phyloP scores from a whole-genome alignment of 2,113 vertebrate genomes.

The Podiceps cristatus region DNA sequence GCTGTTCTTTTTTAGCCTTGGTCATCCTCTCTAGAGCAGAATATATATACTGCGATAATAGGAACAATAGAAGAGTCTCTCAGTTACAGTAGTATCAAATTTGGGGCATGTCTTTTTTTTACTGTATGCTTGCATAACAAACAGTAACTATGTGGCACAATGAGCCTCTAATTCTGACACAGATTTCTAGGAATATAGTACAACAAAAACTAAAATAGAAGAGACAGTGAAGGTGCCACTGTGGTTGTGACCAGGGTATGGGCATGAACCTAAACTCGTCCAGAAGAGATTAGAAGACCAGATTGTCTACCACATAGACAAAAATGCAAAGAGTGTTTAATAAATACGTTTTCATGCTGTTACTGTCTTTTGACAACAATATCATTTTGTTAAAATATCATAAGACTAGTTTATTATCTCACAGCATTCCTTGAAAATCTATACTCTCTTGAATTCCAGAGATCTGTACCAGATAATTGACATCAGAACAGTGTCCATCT shows the following conservation, averaged over 20 bases:
- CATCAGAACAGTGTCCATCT: background rate
- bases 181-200: background rate
- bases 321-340: conserved; percentile 67
- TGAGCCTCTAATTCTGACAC: background rate
- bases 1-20: background rate
- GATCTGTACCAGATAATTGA: background rate
- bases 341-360: conserved; percentile 69
- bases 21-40: background rate
- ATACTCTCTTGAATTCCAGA: background rate
- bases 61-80: background rate
- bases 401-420: conserved; percentile 19
- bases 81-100: background rate
- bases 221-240: background rate
- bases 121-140: background rate
- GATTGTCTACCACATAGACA: conserved; percentile 38
- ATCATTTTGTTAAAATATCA: background rate
- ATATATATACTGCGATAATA: background rate
- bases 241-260: background rate
- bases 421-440: conserved; percentile 19
- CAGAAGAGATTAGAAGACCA: conserved; percentile 29
- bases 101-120: background rate
- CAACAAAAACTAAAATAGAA: background rate
- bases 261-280: background rate
- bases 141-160: background rate
- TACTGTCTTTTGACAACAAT: conserved; percentile 23